Conservation (phyloP, 2,113 vertebrate species). For the Apeltes quadracus region DNA sequence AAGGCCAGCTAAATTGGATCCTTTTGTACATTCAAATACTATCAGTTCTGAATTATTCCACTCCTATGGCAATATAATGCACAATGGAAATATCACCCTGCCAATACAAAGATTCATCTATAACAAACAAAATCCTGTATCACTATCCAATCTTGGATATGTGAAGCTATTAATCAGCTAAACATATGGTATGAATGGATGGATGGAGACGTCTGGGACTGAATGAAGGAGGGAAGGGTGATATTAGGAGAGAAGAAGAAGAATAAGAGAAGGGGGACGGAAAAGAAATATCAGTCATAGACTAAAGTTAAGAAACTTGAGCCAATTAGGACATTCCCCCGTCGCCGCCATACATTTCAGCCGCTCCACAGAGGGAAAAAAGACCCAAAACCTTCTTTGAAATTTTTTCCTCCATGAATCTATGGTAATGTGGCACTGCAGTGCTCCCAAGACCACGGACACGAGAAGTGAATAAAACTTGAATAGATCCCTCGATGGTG, state of each 20-base stretch:
- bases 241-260: background rate
- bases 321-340: slow-evolving; percentile 47
- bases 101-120: background rate
- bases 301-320: slow-evolving; percentile 55
- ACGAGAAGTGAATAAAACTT: slow-evolving; percentile 55
- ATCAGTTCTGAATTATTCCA: background rate
- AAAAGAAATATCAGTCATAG: slow-evolving; percentile 29
- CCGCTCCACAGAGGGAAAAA: slow-evolving; percentile 36
- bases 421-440: slow-evolving; percentile 49
- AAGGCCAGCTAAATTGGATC: background rate
- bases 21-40: background rate
- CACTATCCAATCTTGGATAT: background rate
- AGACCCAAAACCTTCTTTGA: slow-evolving; percentile 50
- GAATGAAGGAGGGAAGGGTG: background rate
- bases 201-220: background rate
- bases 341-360: slow-evolving; percentile 43
- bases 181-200: background rate
- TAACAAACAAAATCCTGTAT: background rate
- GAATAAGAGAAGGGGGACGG: background rate
- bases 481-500: slow-evolving; percentile 13
- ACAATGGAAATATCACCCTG: background rate
- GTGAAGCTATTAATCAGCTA: slow-evolving; percentile 2
- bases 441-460: slow-evolving; percentile 49
- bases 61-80: background rate
- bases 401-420: slow-evolving; percentile 47